Percentiles rank a stretch among this genome's conserved stretches.
These are phyloP conservation scores for Callimorpha dominula DNA, from an alignment of 2,888 invertebrate species.

Conservation along the genomic window DNA sequence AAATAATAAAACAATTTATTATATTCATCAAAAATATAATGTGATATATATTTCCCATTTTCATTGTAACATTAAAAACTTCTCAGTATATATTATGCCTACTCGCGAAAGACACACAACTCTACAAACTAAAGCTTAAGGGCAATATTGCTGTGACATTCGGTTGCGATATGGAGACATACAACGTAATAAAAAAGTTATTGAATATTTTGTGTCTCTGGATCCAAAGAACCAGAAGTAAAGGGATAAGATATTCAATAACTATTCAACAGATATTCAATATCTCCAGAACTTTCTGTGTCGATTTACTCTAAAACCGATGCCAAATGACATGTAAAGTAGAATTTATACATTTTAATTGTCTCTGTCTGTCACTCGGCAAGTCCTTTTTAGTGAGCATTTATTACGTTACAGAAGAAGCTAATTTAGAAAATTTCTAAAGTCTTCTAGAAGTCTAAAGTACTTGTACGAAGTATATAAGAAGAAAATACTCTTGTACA, in stretches of 20 bases:
- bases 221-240: neutral
- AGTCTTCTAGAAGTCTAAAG: too few species aligned
- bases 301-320: too few species aligned
- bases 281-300: too few species aligned
- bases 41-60: constrained; percentile 9
- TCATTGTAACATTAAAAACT: neutral
- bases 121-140: constrained; percentile 30
- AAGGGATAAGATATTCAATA: neutral
- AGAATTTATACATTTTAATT: neutral
- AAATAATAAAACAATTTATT: neutral
- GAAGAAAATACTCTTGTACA: neutral
- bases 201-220: neutral
- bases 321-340: neutral
- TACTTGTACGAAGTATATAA: neutral
- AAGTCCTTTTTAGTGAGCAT: neutral
- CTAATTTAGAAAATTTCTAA: too few species aligned
- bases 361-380: neutral
- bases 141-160: constrained; percentile 32
- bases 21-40: neutral
- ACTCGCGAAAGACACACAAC: constrained; percentile 41
- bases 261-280: too few species aligned
- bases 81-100: constrained; percentile 13
- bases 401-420: too few species aligned
- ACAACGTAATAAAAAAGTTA: neutral
- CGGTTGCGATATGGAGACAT: constrained; percentile 25